Evolutionary conservation across 2,888 invertebrate species (phyloP).

Genomic region (Polyommatus iphigenia): DNA sequence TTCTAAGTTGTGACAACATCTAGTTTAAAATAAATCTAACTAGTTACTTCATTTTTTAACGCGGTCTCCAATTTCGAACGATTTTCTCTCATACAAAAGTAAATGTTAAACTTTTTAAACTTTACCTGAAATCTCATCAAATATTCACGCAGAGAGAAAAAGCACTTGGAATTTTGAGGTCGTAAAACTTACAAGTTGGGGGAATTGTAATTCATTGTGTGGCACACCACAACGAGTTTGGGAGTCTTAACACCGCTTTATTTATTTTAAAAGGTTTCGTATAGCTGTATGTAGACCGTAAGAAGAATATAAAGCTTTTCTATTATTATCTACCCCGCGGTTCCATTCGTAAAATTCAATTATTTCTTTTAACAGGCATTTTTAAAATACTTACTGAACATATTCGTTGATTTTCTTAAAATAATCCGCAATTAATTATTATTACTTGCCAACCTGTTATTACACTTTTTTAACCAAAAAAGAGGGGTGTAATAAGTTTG

Average conservation of each 20-base stretch:
- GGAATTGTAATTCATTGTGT: constrained; percentile 18
- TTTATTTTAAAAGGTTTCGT: not conserved
- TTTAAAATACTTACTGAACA: no score
- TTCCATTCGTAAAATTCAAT: not conserved
- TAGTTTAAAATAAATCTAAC: not conserved
- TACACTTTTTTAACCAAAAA: no score
- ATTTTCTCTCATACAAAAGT: not conserved
- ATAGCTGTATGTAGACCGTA: not conserved
- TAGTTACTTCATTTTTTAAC: not conserved
- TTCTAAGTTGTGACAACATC: no score
- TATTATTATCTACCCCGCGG: not conserved
- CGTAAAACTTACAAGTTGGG: not conserved
- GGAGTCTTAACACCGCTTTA: constrained; percentile 3
- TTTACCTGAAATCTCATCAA: constrained; percentile 7
- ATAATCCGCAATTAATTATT: no score
- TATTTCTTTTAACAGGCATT: no score
- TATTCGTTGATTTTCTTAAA: no score
- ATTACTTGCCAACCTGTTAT: no score
- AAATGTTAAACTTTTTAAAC: not conserved
- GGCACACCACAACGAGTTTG: constrained; percentile 10
- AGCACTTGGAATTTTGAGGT: constrained; percentile 13
- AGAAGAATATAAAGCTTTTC: not conserved
- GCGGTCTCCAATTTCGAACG: not conserved
- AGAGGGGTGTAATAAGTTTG: no score
- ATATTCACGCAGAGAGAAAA: constrained; percentile 9